Conservation (phyloP, 2,113 vertebrate genomes). For the Mormyrus iriodes region DNA sequence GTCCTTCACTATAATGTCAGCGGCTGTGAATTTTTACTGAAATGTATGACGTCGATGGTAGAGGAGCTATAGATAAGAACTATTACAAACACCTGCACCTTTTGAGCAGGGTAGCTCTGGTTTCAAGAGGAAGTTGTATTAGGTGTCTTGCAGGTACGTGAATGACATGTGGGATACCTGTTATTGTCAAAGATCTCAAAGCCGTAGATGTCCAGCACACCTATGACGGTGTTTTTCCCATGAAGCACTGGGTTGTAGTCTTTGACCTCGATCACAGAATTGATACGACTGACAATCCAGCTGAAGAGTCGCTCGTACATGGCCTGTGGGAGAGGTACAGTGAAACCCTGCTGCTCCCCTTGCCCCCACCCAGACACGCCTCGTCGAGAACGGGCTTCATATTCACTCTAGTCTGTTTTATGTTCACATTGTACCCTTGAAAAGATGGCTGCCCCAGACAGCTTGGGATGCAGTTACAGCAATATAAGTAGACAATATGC, state of each 20-base stretch:
- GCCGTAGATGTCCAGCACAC: slow-evolving; percentile 89
- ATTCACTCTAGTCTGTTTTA: neutral
- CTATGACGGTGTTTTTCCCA: slow-evolving; percentile 89
- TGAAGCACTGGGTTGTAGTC: slow-evolving; percentile 73
- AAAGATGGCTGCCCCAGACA: neutral
- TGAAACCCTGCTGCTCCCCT: neutral
- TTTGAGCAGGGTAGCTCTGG: no score
- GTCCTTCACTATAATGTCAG: neutral
- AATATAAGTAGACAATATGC: neutral
- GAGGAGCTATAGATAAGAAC: no score
- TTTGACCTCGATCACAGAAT: slow-evolving; percentile 71
- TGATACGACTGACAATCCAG: slow-evolving; percentile 84
- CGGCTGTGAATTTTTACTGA: neutral
- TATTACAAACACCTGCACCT: neutral
- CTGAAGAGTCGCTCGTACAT: slow-evolving; percentile 87
- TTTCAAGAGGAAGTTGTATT: neutral
- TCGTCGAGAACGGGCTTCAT: neutral
- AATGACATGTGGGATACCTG: slow-evolving; percentile 58
- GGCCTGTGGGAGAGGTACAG: slow-evolving; percentile 55
- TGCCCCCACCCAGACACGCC: neutral
- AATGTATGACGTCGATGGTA: neutral
- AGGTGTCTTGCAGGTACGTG: neutral
- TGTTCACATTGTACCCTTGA: neutral
- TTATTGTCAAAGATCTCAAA: slow-evolving; percentile 93
- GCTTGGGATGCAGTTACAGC: neutral